Evolutionary conservation across 2,888 invertebrate species (phyloP).

Genomic region (Brachyptera risi): DNA sequence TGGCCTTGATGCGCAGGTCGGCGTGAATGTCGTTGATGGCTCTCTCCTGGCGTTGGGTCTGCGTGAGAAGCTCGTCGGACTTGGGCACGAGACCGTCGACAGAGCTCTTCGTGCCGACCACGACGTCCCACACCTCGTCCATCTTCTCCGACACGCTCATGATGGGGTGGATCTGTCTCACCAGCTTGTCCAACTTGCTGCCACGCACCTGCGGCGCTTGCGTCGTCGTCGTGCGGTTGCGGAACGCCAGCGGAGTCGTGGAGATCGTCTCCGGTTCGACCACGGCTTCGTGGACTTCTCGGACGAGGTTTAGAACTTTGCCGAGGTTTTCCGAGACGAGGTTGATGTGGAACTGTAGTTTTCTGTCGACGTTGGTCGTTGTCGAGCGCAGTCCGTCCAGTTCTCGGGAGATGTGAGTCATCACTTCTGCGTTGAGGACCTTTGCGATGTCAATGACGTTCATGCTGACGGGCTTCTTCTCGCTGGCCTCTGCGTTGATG

Average conservation of each 20-base stretch:
- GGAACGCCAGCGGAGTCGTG: slow-evolving; percentile 36
- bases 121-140: slow-evolving; percentile 89
- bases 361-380: slow-evolving; percentile 73
- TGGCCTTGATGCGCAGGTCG: slow-evolving; percentile 75
- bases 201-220: slow-evolving; percentile 54
- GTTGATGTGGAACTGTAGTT: slow-evolving; percentile 80
- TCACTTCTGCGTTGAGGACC: slow-evolving; percentile 74
- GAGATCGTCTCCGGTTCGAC: slow-evolving; percentile 57
- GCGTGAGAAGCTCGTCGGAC: slow-evolving; percentile 78
- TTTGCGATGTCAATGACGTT: slow-evolving; percentile 79
- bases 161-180: slow-evolving; percentile 79
- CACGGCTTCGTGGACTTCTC: slow-evolving; percentile 77
- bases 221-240: slow-evolving; percentile 50
- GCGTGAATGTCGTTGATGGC: slow-evolving; percentile 83
- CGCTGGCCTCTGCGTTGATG: slow-evolving; percentile 81
- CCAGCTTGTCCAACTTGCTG: slow-evolving; percentile 75
- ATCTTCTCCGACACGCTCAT: slow-evolving; percentile 83
- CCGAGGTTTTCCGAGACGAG: slow-evolving; percentile 77
- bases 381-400: slow-evolving; percentile 72
- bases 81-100: slow-evolving; percentile 83
- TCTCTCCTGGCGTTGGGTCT: slow-evolving; percentile 80
- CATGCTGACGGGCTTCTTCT: slow-evolving; percentile 80
- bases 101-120: slow-evolving; percentile 82
- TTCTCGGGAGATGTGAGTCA: slow-evolving; percentile 76
- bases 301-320: slow-evolving; percentile 71